A percentile compares a stretch with the other conserved stretches of the same genome.
Evolutionary conservation across 1,140 invertebrate species (phyloP).

Genomic region (Eriocheir sinensis): DNA sequence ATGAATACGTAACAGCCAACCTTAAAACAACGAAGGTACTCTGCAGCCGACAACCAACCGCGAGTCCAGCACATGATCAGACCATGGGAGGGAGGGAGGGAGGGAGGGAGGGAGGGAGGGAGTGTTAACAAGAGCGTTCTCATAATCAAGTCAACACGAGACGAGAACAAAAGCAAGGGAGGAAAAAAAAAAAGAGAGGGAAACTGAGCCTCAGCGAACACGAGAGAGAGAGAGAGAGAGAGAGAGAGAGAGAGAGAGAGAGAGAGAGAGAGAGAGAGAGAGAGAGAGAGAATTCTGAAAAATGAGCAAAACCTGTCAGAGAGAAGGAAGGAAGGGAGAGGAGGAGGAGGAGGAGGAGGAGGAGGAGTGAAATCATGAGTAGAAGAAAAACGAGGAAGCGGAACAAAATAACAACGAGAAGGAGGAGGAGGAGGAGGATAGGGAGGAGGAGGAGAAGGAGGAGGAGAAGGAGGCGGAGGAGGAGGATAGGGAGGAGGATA

Average conservation of each 20-base stretch:
- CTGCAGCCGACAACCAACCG: too few relatives aligned
- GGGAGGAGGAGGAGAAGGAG: neutral
- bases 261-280: neutral
- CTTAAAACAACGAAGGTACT: too few relatives aligned
- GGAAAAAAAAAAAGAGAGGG: neutral
- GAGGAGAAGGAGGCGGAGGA: neutral
- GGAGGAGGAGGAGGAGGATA: neutral
- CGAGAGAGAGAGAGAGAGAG: neutral
- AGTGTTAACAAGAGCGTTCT: too few relatives aligned
- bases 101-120: neutral
- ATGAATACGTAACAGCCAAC: too few relatives aligned
- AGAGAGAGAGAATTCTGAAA: neutral
- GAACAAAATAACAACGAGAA: neutral
- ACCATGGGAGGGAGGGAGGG: too few relatives aligned
- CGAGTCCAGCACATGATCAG: too few relatives aligned
- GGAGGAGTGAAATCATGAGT: neutral
- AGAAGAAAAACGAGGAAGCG: neutral
- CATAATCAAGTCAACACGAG: too few relatives aligned
- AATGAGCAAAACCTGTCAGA: neutral
- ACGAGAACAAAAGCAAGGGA: too few relatives aligned
- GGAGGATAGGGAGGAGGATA: neutral
- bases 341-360: constrained; percentile 34
- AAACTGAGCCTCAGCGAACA: neutral
- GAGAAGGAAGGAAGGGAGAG: neutral
- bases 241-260: constrained; percentile 4